Percentiles rank a stretch among this genome's conserved stretches.
Evolutionary conservation across 1,140 invertebrate species (phyloP).

Genomic region (Drosophila seguyi): DNA sequence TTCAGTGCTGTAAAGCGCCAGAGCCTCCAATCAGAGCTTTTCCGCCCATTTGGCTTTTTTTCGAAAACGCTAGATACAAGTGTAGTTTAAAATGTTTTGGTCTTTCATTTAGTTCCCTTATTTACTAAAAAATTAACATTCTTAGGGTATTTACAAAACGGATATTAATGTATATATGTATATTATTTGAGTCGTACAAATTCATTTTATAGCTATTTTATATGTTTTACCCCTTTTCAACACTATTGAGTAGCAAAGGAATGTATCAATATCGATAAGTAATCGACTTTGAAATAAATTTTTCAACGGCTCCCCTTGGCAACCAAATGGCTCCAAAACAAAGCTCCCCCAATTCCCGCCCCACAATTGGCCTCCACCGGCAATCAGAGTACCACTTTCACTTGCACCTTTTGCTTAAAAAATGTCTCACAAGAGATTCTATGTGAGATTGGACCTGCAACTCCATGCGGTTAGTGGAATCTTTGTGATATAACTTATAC

Average conservation of each 20-base stretch:
- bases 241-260: too few relatives aligned
- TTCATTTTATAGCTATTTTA: too few relatives aligned
- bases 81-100: too few relatives aligned
- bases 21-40: too few relatives aligned
- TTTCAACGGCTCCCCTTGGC: conserved; percentile 50
- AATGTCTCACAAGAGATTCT: conserved; percentile 70
- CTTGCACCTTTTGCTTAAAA: conserved; percentile 3
- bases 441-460: conserved; percentile 62
- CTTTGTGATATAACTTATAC: background rate
- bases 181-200: too few relatives aligned
- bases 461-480: conserved; percentile 69
- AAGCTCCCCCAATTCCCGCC: conserved; percentile 41
- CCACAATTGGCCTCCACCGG: conserved; percentile 7
- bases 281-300: conserved; percentile 32
- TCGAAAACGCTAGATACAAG: too few relatives aligned
- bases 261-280: conserved; percentile 18
- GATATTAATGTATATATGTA: too few relatives aligned
- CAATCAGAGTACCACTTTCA: conserved; percentile 31
- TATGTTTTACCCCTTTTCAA: background rate
- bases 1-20: background rate
- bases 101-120: too few relatives aligned
- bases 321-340: conserved; percentile 66
- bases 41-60: too few relatives aligned
- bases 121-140: too few relatives aligned
- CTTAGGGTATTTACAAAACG: too few relatives aligned